Conservation (phyloP, 1,140 invertebrate species). For the Hermatobates lingyangjiaoensis region DNA sequence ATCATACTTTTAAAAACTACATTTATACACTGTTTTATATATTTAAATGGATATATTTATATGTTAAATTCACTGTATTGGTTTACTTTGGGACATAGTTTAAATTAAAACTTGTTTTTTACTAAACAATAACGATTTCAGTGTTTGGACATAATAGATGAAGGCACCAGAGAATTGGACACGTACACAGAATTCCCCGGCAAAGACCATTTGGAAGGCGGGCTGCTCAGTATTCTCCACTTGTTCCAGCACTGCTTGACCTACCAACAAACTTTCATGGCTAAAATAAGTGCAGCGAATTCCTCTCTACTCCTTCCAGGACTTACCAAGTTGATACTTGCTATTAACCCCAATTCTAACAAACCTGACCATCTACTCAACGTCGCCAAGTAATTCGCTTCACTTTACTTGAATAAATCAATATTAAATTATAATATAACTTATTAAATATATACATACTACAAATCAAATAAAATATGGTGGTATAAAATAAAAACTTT, state of each 20-base stretch:
- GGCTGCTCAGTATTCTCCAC: constrained; percentile 43
- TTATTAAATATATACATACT: too few relatives aligned
- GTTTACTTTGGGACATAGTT: too few relatives aligned
- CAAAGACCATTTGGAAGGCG: constrained; percentile 42
- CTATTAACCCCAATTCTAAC: constrained; percentile 51
- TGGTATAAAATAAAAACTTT: too few relatives aligned
- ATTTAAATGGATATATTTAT: too few relatives aligned
- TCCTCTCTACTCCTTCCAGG: constrained; percentile 44
- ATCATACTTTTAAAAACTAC: too few relatives aligned
- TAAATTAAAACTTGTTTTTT: too few relatives aligned
- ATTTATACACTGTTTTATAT: too few relatives aligned
- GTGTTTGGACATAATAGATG: constrained; percentile 59
- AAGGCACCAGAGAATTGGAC: constrained; percentile 51
- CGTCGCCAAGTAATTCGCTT: constrained; percentile 48
- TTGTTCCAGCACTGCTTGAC: constrained; percentile 40
- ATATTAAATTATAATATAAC: too few relatives aligned
- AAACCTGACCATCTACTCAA: constrained; percentile 64
- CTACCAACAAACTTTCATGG: constrained; percentile 45
- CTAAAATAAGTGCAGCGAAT: constrained; percentile 28
- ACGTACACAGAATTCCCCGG: constrained; percentile 44
- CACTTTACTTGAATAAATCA: too few relatives aligned
- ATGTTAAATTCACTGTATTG: too few relatives aligned
- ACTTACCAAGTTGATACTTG: constrained; percentile 62
- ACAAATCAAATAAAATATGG: too few relatives aligned
- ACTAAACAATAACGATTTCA: too few relatives aligned